These are phyloP conservation scores for Allolobophora icterica DNA, from an alignment of 2,888 invertebrate species.

Conservation along the genomic window DNA sequence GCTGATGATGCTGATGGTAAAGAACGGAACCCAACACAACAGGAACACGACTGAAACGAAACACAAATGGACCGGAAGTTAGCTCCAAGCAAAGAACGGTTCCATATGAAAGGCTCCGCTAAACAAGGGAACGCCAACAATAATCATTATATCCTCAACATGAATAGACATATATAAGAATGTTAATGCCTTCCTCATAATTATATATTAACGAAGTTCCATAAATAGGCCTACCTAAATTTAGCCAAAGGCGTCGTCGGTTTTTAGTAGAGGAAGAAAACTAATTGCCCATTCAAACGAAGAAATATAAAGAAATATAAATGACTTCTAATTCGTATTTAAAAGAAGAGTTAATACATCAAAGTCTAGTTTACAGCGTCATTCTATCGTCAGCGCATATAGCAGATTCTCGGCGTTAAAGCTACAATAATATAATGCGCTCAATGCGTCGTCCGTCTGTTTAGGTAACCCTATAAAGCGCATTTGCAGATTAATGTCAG, in stretches of 20 bases:
- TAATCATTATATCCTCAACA: not conserved
- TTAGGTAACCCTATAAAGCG: too few relatives aligned
- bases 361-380: not conserved
- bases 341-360: not conserved
- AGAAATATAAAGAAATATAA: not conserved
- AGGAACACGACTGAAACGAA: slow-evolving; percentile 91
- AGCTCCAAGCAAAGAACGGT: not conserved
- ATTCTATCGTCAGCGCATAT: not conserved
- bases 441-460: not conserved
- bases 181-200: not conserved
- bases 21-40: slow-evolving; percentile 98
- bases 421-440: too few relatives aligned
- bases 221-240: not conserved
- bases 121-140: not conserved
- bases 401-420: not conserved
- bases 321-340: not conserved
- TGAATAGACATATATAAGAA: not conserved
- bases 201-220: not conserved
- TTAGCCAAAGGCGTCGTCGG: not conserved
- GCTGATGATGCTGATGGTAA: slow-evolving; percentile 95
- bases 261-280: not conserved
- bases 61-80: not conserved
- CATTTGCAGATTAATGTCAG: too few relatives aligned
- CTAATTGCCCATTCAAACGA: not conserved
- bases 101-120: not conserved